Evolutionary conservation across 2,888 invertebrate genomes (phyloP).

Genomic region (Hymenopus coronatus): DNA sequence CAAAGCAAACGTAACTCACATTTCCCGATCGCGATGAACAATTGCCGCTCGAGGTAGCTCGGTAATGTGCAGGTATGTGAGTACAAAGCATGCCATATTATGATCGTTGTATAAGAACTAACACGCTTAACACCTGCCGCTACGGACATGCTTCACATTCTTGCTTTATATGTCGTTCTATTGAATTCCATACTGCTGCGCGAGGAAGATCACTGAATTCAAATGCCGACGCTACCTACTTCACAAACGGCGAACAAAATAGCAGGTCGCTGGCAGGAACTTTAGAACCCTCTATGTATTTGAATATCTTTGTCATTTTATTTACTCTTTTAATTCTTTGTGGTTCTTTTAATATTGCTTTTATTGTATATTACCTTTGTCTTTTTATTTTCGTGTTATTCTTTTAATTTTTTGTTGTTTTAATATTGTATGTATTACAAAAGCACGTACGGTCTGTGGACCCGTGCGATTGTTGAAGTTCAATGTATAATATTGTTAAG

Average conservation of each 20-base stretch:
- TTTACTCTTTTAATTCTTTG: no score
- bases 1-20: background rate
- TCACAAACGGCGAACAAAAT: background rate
- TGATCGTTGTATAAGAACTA: background rate
- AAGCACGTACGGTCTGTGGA: no score
- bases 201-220: background rate
- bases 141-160: background rate
- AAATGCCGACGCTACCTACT: background rate
- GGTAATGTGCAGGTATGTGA: background rate
- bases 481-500: no score
- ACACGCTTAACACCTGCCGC: background rate
- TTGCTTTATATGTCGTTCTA: background rate
- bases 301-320: no score
- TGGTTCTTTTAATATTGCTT: no score
- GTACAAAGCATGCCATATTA: background rate
- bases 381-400: no score
- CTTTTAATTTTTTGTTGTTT: no score
- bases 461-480: no score
- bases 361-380: no score
- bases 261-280: no score
- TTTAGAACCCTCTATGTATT: no score
- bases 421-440: no score
- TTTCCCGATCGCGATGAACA: background rate
- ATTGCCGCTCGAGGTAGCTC: background rate
- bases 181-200: background rate